A percentile compares a stretch with the other conserved stretches of the same genome.
phyloP scores from a whole-genome alignment of 1,140 invertebrate species.

The Magallana ariakensis region DNA sequence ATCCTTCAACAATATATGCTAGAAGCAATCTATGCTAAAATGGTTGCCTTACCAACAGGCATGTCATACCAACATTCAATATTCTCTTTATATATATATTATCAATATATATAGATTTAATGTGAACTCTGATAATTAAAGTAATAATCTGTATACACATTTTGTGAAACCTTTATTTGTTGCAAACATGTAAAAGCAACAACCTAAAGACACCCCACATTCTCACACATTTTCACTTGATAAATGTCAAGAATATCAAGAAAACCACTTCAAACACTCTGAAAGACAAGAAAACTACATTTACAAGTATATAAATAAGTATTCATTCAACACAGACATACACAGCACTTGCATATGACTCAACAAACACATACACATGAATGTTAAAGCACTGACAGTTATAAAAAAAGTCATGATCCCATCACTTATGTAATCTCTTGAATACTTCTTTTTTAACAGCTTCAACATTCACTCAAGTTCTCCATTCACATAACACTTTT shows the following conservation, averaged over 20 bases:
- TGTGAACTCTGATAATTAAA: no score
- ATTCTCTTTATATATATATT: no score
- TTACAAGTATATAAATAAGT: background rate
- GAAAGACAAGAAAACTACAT: background rate
- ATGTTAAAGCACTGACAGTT: background rate
- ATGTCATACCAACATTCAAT: no score
- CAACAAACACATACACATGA: background rate
- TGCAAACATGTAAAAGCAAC: no score
- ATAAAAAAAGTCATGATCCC: slow-evolving; percentile 16
- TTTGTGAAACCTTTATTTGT: no score
- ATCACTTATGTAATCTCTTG: slow-evolving; percentile 2
- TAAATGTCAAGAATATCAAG: background rate
- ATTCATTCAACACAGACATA: background rate
- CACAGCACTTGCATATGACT: background rate
- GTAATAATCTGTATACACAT: no score
- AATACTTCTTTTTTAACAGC: background rate
- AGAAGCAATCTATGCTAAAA: no score
- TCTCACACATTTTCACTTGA: no score
- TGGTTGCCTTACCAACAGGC: no score
- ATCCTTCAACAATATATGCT: no score
- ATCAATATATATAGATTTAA: no score
- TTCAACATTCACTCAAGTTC: slow-evolving; percentile 2
- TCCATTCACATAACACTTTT: slow-evolving; percentile 23
- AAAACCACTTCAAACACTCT: background rate
- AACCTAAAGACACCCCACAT: no score